Evolutionary conservation across 2,888 invertebrate species (phyloP), one percentile per base, ranked within the genome.

Genomic region (Caenorhabditis angaria): DNA sequence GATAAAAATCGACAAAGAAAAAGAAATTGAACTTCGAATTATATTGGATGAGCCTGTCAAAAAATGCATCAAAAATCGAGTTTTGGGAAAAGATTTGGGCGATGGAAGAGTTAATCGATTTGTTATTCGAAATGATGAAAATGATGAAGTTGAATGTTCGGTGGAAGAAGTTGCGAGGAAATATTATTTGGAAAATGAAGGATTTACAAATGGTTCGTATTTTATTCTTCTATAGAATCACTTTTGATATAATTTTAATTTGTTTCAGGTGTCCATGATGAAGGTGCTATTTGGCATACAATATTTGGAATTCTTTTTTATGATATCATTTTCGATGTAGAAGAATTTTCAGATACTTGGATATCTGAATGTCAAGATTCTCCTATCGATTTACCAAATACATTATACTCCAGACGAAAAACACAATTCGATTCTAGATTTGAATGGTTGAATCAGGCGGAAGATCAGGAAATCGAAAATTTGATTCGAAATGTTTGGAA

Each of bases 261-360:
- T 29, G 28, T 61, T 68, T 32, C 41, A 76, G 78, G 81, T 8
- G 65, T 82, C 5, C 80, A 80, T 54, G 76, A 71, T 41, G 84
- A 84, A 71, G 83, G 83, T 18, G 62, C 70, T 20, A 67, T 74
- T 22, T 85, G 84, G 83, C 84, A 83, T 60, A 78, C 81, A 0
- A 48, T 77, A 10, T 81, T 82, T 61, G 84, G 83, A 10, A 65
- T 81, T 10, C 66, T 80, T 58, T 84, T 77, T 66, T 79, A 77
- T 51, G 82, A 83, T 51, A 64, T 83, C 51, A 80, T 84, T 53
- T 84, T 80, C 60, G 72, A 74, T 35, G 64, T 41, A 3, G 53
- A 57, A 27, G 47, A 57, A 20, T 18, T 28, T 41, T 47, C 54
- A 5, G 28, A 68, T 22, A 27, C 68, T 3, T 84, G 83, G 83